These are phyloP conservation scores for Tenualosa thibaudeaui DNA, from an alignment of 2,797 vertebrate species.

Conservation along the genomic window DNA sequence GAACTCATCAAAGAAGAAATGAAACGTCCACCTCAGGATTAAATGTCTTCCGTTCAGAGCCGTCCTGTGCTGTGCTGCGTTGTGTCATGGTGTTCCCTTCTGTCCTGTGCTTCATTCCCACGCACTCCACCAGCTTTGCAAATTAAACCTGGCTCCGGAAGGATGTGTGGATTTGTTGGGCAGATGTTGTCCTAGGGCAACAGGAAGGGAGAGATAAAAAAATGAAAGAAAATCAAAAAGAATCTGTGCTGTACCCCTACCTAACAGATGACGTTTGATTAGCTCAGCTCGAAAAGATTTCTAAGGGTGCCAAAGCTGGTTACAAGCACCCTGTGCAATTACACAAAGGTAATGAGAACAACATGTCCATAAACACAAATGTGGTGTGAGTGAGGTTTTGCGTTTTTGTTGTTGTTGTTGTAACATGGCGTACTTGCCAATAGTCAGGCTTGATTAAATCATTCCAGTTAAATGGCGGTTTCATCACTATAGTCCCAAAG, in stretches of 20 bases:
- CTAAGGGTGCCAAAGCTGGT: background rate
- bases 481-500: background rate
- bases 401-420: background rate
- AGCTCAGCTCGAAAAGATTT: background rate
- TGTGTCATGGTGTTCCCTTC: background rate
- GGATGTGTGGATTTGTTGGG: conserved; percentile 6
- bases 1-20: background rate
- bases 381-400: background rate
- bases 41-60: background rate
- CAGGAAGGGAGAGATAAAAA: background rate
- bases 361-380: background rate
- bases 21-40: conserved; percentile 17
- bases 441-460: background rate
- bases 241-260: background rate
- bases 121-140: background rate
- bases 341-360: background rate
- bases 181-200: conserved; percentile 22
- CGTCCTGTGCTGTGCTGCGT: background rate
- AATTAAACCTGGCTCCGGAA: conserved; percentile 3
- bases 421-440: no score
- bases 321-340: background rate
- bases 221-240: background rate
- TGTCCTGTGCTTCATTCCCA: background rate
- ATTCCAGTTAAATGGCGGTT: background rate
- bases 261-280: background rate